Evolutionary conservation across 2,113 vertebrate species (phyloP).

Genomic region (Aythya baeri): DNA sequence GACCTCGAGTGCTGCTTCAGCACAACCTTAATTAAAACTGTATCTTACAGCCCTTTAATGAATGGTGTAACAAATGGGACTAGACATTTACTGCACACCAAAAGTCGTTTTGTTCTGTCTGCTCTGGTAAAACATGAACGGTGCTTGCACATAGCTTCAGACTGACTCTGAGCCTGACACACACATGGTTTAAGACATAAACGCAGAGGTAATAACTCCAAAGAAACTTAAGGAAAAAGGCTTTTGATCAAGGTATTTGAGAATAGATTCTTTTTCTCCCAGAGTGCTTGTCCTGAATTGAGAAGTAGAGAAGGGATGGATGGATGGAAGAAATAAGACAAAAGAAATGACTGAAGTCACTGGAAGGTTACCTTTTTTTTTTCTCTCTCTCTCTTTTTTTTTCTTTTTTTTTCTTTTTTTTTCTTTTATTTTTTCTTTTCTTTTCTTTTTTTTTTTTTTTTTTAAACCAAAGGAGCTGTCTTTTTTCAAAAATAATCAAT

Average conservation of each 20-base stretch:
- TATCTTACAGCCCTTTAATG: background rate
- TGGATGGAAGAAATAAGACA: background rate
- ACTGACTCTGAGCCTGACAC: background rate
- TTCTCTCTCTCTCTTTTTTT: background rate
- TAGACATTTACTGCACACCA: background rate
- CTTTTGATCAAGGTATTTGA: background rate
- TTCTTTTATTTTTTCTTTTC: background rate
- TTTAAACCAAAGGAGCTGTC: background rate
- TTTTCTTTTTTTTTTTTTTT: background rate
- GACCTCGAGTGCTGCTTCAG: slow-evolving; percentile 23
- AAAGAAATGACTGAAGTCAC: background rate
- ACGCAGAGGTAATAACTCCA: background rate
- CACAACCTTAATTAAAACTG: slow-evolving; percentile 36
- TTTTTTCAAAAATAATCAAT: background rate
- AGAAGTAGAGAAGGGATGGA: background rate
- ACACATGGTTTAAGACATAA: background rate
- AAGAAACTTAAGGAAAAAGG: background rate
- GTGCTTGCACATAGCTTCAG: background rate
- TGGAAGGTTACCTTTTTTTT: background rate
- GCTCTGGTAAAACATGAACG: background rate
- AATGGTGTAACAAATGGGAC: background rate
- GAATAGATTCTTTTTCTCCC: background rate
- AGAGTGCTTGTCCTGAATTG: background rate
- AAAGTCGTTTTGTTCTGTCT: background rate
- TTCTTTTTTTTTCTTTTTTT: background rate